These are phyloP conservation scores for Anastrepha obliqua DNA, from an alignment of 1,140 invertebrate genomes.

Conservation along the genomic window DNA sequence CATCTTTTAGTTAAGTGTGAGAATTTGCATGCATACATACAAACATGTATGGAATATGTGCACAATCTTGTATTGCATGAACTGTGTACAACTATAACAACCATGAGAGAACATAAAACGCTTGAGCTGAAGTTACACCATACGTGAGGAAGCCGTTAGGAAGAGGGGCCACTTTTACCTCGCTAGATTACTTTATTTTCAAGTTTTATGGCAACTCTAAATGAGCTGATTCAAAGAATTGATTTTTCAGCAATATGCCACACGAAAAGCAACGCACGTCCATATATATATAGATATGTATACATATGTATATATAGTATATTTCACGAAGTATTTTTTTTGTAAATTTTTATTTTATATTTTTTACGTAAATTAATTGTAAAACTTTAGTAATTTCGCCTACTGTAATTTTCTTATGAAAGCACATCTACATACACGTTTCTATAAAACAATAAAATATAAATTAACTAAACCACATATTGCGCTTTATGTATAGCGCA, in stretches of 20 bases:
- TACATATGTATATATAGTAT: no score
- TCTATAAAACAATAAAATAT: no score
- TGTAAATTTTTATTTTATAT: no score
- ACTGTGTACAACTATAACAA: not conserved
- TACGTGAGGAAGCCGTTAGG: not conserved
- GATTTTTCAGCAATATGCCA: not conserved
- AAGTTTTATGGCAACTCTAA: not conserved
- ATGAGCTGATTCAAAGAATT: not conserved
- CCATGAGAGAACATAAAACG: not conserved
- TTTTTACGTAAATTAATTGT: no score
- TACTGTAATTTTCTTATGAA: no score
- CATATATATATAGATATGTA: no score
- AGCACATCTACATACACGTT: no score
- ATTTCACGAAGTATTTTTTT: no score
- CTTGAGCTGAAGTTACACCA: not conserved
- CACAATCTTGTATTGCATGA: not conserved
- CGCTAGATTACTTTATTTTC: not conserved
- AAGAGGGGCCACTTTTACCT: not conserved
- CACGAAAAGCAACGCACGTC: not conserved
- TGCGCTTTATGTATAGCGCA: no score
- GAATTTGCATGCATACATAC: not conserved
- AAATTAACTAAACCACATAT: no score
- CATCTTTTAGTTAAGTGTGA: not conserved
- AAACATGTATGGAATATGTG: not conserved
- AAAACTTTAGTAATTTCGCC: no score